Percentiles rank a stretch among this genome's conserved stretches.
These are phyloP conservation scores for Drosophila kuntzei DNA, from an alignment of 2,888 invertebrate species.

Conservation along the genomic window DNA sequence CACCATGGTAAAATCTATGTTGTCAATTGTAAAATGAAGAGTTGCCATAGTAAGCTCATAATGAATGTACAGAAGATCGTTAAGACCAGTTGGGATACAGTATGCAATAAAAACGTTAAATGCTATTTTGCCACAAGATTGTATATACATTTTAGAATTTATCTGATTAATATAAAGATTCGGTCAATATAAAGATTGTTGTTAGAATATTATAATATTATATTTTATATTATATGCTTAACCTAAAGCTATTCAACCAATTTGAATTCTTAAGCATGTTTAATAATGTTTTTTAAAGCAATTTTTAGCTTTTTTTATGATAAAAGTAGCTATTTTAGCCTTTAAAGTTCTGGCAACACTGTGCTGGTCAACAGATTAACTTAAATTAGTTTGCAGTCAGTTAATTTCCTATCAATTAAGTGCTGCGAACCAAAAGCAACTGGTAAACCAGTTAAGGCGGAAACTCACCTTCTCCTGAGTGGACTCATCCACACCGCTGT, in stretches of 20 bases:
- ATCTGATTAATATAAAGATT: no score
- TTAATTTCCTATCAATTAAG: constrained; percentile 65
- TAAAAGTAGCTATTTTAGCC: not conserved
- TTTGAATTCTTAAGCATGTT: not conserved
- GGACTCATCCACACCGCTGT: constrained; percentile 93
- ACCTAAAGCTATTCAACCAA: not conserved
- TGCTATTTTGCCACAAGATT: no score
- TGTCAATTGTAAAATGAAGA: no score
- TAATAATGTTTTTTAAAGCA: not conserved
- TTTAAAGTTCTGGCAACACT: not conserved
- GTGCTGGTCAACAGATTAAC: constrained; percentile 55
- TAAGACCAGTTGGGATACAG: no score
- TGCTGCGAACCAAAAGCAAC: constrained; percentile 29
- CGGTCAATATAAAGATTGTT: no score
- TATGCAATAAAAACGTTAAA: no score
- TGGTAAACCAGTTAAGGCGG: constrained; percentile 22
- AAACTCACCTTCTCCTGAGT: constrained; percentile 91
- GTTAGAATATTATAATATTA: no score
- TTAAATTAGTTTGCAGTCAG: constrained; percentile 59
- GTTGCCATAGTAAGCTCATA: no score
- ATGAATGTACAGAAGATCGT: no score
- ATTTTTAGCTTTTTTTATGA: not conserved
- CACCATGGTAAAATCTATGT: no score
- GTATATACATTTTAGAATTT: no score
- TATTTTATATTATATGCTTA: not conserved